Evolutionary conservation across 2,113 vertebrate genomes (phyloP).

Genomic region (Larimichthys crocea): DNA sequence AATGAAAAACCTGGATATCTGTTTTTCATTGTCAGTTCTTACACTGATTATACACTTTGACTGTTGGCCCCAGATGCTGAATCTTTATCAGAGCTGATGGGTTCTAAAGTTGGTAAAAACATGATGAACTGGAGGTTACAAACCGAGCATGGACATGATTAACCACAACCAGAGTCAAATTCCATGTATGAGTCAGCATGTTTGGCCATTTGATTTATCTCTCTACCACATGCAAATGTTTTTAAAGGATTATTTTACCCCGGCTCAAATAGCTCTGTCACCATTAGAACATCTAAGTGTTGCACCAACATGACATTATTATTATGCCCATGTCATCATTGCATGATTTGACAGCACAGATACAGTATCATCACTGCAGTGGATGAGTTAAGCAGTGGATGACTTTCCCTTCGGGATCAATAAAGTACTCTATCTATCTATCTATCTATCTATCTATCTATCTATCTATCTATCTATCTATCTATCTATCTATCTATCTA

Average conservation of each 20-base stretch:
- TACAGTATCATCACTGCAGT: constrained; percentile 3
- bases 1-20: too few species aligned
- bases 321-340: neutral
- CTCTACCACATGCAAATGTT: too few species aligned
- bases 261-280: neutral
- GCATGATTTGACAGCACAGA: neutral
- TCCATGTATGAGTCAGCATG: neutral
- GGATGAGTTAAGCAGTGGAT: constrained; percentile 8
- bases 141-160: neutral
- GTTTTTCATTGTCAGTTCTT: too few species aligned
- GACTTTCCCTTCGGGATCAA: too few species aligned
- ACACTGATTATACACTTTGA: too few species aligned
- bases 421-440: too few species aligned
- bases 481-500: too few species aligned
- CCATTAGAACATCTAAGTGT: neutral
- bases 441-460: too few species aligned
- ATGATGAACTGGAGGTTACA: neutral
- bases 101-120: neutral
- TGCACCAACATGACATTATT: neutral
- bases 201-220: too few species aligned
- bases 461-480: too few species aligned
- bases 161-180: neutral
- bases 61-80: too few species aligned
- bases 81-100: too few species aligned
- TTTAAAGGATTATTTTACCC: neutral